Evolutionary conservation across 2,888 invertebrate species (phyloP).

Genomic region (Pyralis farinalis): DNA sequence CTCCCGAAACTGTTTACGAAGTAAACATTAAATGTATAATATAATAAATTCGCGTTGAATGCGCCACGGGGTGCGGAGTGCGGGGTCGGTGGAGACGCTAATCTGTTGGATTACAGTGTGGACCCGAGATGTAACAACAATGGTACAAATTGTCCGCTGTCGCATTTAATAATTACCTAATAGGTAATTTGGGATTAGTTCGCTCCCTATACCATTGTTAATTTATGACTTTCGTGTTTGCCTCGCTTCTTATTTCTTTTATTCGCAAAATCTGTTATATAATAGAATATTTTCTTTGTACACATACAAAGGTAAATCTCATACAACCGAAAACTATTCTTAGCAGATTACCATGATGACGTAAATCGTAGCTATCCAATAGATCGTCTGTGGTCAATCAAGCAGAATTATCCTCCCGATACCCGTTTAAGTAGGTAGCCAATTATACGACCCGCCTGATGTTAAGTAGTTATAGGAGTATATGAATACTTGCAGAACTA

Average conservation of each 20-base stretch:
- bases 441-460: too few relatives aligned
- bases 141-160: constrained; percentile 15
- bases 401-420: too few relatives aligned
- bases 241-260: not conserved
- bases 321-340: too few relatives aligned
- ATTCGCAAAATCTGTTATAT: not conserved
- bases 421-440: too few relatives aligned
- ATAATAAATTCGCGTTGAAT: constrained; percentile 16
- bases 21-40: constrained; percentile 35
- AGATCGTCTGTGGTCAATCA: too few relatives aligned
- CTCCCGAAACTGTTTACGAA: constrained; percentile 28
- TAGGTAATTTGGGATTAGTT: constrained; percentile 10
- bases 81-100: constrained; percentile 15
- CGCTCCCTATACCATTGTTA: not conserved
- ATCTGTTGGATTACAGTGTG: constrained; percentile 25
- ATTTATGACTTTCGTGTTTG: not conserved
- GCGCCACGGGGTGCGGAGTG: constrained; percentile 8
- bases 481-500: too few relatives aligned
- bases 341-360: too few relatives aligned
- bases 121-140: constrained; percentile 16
- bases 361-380: too few relatives aligned
- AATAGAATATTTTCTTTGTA: too few relatives aligned
- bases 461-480: too few relatives aligned
- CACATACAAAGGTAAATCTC: too few relatives aligned
- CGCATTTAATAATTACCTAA: constrained; percentile 15